A percentile compares a stretch with the other conserved stretches of the same genome.
phyloP scores from a whole-genome alignment of 2,797 vertebrate species.

The Pseudotriccus pelzelni region DNA sequence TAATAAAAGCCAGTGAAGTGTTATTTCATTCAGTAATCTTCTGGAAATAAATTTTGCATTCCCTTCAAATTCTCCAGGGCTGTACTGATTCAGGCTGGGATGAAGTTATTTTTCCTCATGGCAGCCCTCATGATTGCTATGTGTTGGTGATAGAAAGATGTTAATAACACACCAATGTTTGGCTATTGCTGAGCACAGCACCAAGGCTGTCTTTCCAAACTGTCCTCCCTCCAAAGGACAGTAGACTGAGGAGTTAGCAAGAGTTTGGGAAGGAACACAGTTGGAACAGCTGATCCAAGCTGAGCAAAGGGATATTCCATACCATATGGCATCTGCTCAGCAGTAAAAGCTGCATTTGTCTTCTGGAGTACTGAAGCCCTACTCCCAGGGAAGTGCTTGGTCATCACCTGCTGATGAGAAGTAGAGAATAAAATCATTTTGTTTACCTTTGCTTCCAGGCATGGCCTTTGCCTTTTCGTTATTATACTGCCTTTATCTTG shows the following conservation, averaged over 20 bases:
- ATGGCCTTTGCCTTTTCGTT: neutral
- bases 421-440: neutral
- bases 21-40: neutral
- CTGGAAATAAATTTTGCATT: neutral
- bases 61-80: neutral
- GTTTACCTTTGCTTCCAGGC: neutral
- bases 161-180: neutral
- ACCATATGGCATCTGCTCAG: neutral
- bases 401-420: neutral
- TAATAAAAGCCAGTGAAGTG: neutral
- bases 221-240: rapidly evolving
- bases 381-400: neutral
- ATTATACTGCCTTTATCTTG: neutral
- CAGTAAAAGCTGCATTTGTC: neutral
- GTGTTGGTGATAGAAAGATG: neutral
- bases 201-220: neutral
- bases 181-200: neutral
- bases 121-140: neutral
- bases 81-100: neutral
- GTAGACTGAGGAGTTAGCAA: neutral
- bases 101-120: neutral
- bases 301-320: neutral
- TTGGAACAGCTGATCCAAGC: neutral
- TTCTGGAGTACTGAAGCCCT: neutral
- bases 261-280: neutral